phyloP scores from a whole-genome alignment of 2,113 vertebrate genomes.

The Sebastes fasciatus region DNA sequence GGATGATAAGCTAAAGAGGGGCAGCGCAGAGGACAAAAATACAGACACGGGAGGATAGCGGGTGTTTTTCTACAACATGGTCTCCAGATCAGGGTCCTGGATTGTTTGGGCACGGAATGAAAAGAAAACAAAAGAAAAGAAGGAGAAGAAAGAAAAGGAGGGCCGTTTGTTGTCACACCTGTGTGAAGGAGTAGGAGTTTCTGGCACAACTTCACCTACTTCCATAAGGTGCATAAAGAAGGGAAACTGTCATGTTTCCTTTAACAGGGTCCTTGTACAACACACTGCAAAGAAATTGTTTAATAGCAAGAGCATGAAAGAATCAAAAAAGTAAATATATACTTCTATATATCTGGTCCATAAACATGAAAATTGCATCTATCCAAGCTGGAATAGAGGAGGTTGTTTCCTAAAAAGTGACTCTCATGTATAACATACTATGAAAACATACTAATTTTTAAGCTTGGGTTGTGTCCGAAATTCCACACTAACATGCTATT shows the following conservation, averaged over 20 bases:
- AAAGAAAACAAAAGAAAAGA: neutral
- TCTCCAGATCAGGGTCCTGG: conserved; percentile 14
- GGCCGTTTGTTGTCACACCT: conserved; percentile 23
- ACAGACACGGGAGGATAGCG: neutral
- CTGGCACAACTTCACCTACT: neutral
- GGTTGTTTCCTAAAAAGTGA: neutral
- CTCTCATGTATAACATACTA: neutral
- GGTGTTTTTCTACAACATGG: conserved; percentile 19
- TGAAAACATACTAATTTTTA: neutral
- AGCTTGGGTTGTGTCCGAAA: too few species aligned
- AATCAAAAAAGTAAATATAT: neutral
- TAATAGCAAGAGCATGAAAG: too few species aligned
- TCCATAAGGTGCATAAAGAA: neutral
- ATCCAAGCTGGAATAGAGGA: neutral
- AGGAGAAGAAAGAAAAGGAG: neutral
- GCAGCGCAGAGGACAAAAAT: conserved; percentile 32
- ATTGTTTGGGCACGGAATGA: conserved; percentile 19
- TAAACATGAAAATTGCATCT: neutral
- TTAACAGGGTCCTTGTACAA: neutral
- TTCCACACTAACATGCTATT: too few species aligned
- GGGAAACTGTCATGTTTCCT: neutral
- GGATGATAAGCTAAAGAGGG: conserved; percentile 61
- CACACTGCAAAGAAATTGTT: neutral
- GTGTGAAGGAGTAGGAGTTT: neutral
- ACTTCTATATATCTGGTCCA: neutral